Conservation (phyloP, 30 jellyfish, hydroid and myxozoan species). For the Sanderia malayensis region DNA sequence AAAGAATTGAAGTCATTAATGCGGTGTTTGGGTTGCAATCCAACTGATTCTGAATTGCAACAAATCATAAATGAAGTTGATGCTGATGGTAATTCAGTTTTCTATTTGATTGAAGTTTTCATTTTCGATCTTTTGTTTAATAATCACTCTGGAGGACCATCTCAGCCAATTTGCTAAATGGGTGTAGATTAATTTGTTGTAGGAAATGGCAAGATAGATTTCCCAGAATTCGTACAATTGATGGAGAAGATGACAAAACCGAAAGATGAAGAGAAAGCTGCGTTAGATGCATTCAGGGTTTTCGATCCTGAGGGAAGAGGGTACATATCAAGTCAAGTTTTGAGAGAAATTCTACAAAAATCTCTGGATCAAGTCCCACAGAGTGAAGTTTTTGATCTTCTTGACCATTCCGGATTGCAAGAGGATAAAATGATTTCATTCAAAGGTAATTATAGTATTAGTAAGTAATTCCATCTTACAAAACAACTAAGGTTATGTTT, state of each 20-base stretch:
- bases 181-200: no score
- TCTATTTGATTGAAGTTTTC: no score
- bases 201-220: constrained; percentile 94
- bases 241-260: constrained; percentile 97
- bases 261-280: constrained; percentile 84
- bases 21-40: constrained; percentile 94
- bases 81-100: constrained; percentile 78
- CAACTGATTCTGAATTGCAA: constrained; percentile 90
- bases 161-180: no score
- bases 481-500: no score
- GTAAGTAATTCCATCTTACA: no score
- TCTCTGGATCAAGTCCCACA: constrained; percentile 80
- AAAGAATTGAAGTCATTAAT: constrained; percentile 79
- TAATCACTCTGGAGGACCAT: no score
- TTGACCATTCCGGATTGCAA: constrained; percentile 65
- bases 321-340: constrained; percentile 33
- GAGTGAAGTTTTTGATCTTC: constrained; percentile 77
- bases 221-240: constrained; percentile 81
- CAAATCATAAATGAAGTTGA: constrained; percentile 89
- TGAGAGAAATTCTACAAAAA: constrained; percentile 69
- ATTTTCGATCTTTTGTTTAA: no score
- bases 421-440: constrained; percentile 70
- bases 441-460: constrained; percentile 78
- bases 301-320: constrained; percentile 86
- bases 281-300: constrained; percentile 84